phyloP scores from a whole-genome alignment of 2,888 invertebrate species.

The Lydus trimaculatus region DNA sequence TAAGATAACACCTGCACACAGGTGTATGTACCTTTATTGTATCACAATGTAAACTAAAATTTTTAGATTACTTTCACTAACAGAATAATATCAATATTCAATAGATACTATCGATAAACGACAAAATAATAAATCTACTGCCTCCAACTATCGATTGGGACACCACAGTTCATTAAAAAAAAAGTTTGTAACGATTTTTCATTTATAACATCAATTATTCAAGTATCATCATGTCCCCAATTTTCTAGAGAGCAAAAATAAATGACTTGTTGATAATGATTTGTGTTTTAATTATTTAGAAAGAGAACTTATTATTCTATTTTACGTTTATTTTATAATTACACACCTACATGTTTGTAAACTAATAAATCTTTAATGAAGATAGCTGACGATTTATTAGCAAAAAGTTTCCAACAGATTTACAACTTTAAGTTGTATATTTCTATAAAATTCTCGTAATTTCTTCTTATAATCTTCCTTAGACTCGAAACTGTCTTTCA shows the following conservation, averaged over 20 bases:
- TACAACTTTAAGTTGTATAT: background rate
- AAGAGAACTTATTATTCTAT: too few species aligned
- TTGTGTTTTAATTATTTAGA: background rate
- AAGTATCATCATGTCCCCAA: background rate
- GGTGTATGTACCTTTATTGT: background rate
- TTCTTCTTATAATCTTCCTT: background rate
- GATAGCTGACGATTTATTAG: too few species aligned
- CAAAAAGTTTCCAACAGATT: too few species aligned
- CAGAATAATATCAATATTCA: background rate
- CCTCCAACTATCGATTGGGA: background rate
- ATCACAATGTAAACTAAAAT: background rate
- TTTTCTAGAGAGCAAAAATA: background rate
- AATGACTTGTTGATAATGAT: background rate
- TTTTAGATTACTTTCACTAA: background rate
- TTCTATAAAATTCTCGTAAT: conserved; percentile 13
- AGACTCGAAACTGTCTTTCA: conserved; percentile 39
- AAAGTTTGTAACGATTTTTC: background rate
- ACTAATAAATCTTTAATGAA: background rate
- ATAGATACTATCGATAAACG: background rate
- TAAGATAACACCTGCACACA: background rate
- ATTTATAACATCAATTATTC: background rate
- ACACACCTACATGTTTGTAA: background rate
- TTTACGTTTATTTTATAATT: too few species aligned
- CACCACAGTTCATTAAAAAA: background rate
- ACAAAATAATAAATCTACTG: background rate